Base-by-base conservation (phyloP, 2,888 invertebrate genomes). In the Anthophora plumipes region DNA sequence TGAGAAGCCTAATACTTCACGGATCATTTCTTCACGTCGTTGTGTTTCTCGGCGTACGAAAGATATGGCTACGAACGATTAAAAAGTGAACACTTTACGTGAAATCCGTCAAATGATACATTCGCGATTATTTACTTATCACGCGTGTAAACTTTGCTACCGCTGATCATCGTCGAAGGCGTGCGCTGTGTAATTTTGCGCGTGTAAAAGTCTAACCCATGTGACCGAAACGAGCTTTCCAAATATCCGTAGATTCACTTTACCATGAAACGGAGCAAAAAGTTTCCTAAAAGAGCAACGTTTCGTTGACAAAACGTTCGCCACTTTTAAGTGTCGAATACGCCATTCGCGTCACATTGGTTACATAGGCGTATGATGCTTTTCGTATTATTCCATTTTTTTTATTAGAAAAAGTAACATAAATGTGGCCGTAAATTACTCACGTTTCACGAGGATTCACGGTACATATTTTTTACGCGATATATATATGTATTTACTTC, bases 151-250 rank as follows among this genome's bases (percentile, higher is more conserved):
- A 71, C 55, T 66, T 54, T 12, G 39, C 22, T 60, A 61, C n/a
- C n/a, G 59, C 43, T 39, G 31, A 67, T 70, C 57, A 20, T 83
- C 43, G 14, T 80, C 52, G 43, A 67, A 83, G 66, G 69, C 69
- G 75, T 80, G 75, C 71, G 66, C 63, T 64, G 9, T 70, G 50
- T 22, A 52, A 72, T 84, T 83, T 72, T 61, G n/a, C 43, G 54
- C 66, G 67, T 63, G 57, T 22, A 75, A 57, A 41, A 43, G 54
- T 63, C 76, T n/a, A n/a, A n/a, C 61, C 73, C 78, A 76, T 81
- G 78, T 76, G 81, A 83, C 77, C 50, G 20, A 64, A 43, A 69
- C 2, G 41, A 52, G 20, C 17, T 61, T 8, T 48, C 6, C 20
- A 17, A 22, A 60, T 69, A 63, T 48, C 69, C 31, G n/a, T 39